These are phyloP conservation scores for Dinomys branickii DNA, from an alignment of 2,113 vertebrate genomes.

Conservation along the genomic window DNA sequence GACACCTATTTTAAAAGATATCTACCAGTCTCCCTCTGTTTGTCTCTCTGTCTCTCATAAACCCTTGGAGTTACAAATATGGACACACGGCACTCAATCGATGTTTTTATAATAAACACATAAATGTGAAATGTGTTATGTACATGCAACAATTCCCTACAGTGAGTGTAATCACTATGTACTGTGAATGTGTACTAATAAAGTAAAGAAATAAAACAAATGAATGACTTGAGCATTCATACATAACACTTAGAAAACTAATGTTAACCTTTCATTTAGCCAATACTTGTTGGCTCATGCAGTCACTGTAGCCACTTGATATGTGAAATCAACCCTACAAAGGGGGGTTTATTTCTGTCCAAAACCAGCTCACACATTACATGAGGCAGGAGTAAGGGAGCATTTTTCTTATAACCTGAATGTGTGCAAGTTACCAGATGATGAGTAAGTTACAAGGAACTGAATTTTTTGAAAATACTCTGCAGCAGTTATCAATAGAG, in stretches of 20 bases:
- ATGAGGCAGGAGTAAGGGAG: accelerated
- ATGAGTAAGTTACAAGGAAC: neutral
- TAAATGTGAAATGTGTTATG: neutral
- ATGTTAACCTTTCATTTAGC: neutral
- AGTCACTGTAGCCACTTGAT: neutral
- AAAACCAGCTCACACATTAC: neutral
- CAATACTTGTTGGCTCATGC: neutral
- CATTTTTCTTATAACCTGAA: neutral
- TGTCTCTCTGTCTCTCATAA: neutral
- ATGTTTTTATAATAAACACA: neutral
- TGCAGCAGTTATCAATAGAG: conserved; percentile 17
- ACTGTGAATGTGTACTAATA: neutral
- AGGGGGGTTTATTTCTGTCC: neutral
- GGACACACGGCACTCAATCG: neutral
- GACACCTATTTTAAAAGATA: neutral
- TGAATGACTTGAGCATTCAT: neutral
- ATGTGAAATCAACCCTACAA: neutral
- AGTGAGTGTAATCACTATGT: neutral
- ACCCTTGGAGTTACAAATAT: neutral
- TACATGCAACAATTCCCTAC: neutral
- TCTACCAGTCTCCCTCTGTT: neutral
- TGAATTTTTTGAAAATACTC: neutral
- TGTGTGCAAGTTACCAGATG: neutral
- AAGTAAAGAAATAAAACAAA: neutral
- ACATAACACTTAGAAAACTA: conserved; percentile 10